Evolutionary conservation across 2,797 vertebrate species (phyloP), one percentile per base, ranked within the genome.

Genomic region (Petrocephalus sullivani): DNA sequence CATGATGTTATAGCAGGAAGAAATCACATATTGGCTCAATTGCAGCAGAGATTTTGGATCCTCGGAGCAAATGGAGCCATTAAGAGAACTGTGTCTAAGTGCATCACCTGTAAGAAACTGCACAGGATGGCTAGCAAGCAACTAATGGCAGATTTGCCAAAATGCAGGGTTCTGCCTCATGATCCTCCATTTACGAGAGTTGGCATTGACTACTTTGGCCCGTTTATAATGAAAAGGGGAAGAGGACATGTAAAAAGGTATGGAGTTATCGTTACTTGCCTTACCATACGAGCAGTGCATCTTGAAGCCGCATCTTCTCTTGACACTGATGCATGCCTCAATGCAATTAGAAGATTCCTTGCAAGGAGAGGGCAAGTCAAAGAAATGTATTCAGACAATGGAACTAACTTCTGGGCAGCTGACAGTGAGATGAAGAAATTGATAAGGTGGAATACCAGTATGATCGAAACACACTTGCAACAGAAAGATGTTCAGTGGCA

Each of bases 401-500:
- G 54, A 57, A 57, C 14, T 57, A 57, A 57, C 4, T 57, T 19
- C 56, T 3, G 56, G 56, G 56, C 16, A 57, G 56, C 56, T 57
- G 4, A 19, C 14, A 57, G 0, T 57, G 56, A 57, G 4, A 57
- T 57, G 56, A 57, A 57, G 2, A 57, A 57, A 57, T 19, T 16
- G 14, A 57, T 57, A 56, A 56, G 56, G 56, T 57, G 56, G 56
- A 57, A 57, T 57, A 57, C 64, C 37, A 87, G n/a, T n/a, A 33
- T 67, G 7, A 87, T 64, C 41, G 64, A 23, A 21, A 60, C 23
- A 51, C 1, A 37, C n/a, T 28, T 88, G 51, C 51, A 37, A n/a
- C 61, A 88, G 54, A 84, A 61, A 28, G 33, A n/a, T 16, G 33
- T 89, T 6, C 49, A 87, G 54, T 87, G 85, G 87, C 53, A 49